Conservation (phyloP, 2,888 invertebrate species). For the Suillia variegata region DNA sequence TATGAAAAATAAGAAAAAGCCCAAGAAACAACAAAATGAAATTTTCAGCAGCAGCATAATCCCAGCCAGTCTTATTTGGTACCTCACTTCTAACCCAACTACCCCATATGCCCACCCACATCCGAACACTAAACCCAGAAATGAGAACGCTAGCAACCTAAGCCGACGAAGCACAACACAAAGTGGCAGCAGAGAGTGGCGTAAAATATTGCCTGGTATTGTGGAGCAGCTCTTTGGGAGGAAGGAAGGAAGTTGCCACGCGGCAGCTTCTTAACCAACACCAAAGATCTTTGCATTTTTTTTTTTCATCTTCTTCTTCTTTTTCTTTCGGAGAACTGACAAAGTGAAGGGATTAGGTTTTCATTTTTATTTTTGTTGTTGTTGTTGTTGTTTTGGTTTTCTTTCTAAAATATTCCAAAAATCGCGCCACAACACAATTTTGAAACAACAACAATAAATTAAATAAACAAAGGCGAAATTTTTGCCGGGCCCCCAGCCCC, state of each 20-base stretch:
- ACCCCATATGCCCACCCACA: too few species aligned
- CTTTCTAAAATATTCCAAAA: constrained; percentile 2
- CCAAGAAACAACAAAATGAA: constrained; percentile 48
- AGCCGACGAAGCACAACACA: not conserved
- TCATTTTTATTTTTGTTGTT: not conserved
- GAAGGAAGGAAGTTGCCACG: too few species aligned
- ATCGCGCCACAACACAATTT: not conserved
- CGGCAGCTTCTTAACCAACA: too few species aligned
- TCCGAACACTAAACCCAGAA: too few species aligned
- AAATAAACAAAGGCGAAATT: not conserved
- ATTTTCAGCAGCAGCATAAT: constrained; percentile 45
- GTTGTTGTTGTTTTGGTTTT: not conserved
- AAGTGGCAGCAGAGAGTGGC: not conserved
- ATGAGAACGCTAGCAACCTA: too few species aligned
- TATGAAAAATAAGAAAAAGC: constrained; percentile 50
- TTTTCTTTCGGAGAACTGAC: too few species aligned
- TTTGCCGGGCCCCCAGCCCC: not conserved
- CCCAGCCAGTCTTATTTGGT: constrained; percentile 9
- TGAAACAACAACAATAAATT: not conserved
- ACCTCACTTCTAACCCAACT: not conserved
- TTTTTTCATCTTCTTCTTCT: too few species aligned
- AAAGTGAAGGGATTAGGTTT: not conserved
- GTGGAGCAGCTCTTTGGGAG: not conserved
- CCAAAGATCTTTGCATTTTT: too few species aligned
- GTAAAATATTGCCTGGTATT: not conserved